Conservation (phyloP, 2,113 vertebrate species). For the Helogale parvula region DNA sequence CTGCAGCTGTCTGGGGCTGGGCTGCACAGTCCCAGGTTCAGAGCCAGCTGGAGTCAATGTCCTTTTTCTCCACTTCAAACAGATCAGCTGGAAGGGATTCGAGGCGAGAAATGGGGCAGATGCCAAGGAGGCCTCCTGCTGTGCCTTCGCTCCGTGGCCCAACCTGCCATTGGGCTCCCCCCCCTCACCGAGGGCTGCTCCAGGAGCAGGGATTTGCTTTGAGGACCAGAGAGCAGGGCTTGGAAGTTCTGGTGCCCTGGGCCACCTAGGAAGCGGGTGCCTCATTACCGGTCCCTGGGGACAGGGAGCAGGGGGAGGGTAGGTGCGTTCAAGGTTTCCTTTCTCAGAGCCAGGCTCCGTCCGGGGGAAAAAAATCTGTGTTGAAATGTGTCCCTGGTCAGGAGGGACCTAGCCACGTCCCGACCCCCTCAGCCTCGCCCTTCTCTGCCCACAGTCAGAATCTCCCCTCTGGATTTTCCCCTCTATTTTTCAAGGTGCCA, state of each 20-base stretch:
- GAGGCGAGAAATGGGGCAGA: neutral
- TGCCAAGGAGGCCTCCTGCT: neutral
- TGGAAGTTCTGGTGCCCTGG: too few species aligned
- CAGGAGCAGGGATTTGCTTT: neutral
- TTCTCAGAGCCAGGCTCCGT: neutral
- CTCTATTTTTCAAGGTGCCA: neutral
- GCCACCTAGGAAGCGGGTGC: neutral
- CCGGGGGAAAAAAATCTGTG: neutral
- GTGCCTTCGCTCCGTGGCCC: neutral
- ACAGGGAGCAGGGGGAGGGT: neutral
- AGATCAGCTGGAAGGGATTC: neutral
- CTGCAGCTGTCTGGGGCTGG: neutral
- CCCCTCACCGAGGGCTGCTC: neutral
- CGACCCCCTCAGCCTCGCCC: neutral
- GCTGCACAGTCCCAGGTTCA: neutral
- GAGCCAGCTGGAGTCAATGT: neutral
- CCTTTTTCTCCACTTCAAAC: neutral
- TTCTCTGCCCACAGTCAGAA: neutral
- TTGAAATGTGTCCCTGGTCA: neutral
- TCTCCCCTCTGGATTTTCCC: neutral
- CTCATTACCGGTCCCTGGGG: neutral
- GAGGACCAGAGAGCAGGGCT: neutral
- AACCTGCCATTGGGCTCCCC: rapidly evolving
- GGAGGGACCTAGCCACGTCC: neutral
- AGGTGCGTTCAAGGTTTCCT: neutral